These are phyloP conservation scores for Aphis gossypii DNA, from an alignment of 1,140 invertebrate species.

Conservation along the genomic window DNA sequence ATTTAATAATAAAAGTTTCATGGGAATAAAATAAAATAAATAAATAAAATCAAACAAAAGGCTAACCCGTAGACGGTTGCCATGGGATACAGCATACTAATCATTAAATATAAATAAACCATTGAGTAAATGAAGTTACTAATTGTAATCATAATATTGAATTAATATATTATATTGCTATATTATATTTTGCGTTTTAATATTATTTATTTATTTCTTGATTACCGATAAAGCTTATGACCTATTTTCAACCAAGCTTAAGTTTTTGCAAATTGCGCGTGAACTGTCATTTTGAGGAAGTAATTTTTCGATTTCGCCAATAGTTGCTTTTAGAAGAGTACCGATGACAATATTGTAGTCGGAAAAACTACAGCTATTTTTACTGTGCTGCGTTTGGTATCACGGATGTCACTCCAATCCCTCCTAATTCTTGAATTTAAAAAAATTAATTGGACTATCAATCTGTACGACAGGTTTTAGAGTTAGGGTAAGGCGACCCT, in stretches of 20 bases:
- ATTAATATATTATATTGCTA: neutral
- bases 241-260: neutral
- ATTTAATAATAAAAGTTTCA: conserved; percentile 51
- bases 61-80: conserved; percentile 23
- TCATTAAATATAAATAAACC: conserved; percentile 21
- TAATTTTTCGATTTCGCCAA: neutral
- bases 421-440: neutral
- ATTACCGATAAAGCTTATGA: neutral
- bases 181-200: neutral
- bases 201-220: neutral
- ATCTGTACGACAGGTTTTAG: neutral
- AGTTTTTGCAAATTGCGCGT: neutral
- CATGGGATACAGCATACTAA: conserved; percentile 23
- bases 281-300: neutral
- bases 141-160: neutral
- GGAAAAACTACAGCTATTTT: neutral
- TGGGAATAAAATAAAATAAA: conserved; percentile 37
- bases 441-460: conserved; percentile 11
- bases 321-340: neutral
- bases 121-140: neutral
- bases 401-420: neutral
- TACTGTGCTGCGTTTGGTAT: neutral
- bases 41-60: conserved; percentile 26
- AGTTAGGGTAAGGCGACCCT: neutral
- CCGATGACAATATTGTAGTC: too few relatives aligned